Base-by-base conservation (phyloP, 1,140 invertebrate species). In the Drosophila novamexicana region DNA sequence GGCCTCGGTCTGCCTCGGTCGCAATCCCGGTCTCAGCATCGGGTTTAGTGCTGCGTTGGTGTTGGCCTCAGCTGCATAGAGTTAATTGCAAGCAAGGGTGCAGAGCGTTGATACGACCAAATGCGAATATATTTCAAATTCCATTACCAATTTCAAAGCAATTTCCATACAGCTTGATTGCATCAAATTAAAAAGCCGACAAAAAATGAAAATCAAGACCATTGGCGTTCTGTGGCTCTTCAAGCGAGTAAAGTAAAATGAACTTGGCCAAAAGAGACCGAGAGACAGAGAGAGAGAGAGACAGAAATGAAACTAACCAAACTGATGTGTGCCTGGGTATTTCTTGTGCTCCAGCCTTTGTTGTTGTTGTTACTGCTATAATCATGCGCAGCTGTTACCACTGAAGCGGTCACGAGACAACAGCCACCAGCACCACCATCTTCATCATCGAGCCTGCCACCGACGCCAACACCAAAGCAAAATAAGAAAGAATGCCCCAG, bases 81-180 rank as follows among this genome's bases (percentile, higher is more conserved):
- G 58, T 70, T 75, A 74, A 75, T 75, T 77, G 58, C 54, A 47
- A 75, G 50, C 67, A 67, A 65, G 50, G 75, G 67, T 70, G 42
- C 40, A 68, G 72, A 29, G 4, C 53, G 70, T 62, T 53, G 49
- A 54, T 58, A 22, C 53, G 54, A 58, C 54, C 44, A 76, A 68
- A 72, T 71, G 66, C 34, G 72, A 71, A 77, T 73, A 73, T 70
- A 63, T 77, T 69, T 80, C 59, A 79, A 77, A 79, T 74, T 77
- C 75, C 75, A 80, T 78, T 78, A 75, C 70, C 70, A 80, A 80
- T 80, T 78, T 78, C 62, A 70, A 80, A 78, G 77, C 65, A 80
- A 80, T 80, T 77, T 80, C 77, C 77, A 80, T 80, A 80, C 75
- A 62, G 71, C 71, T 72, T 80, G 70, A 80, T 80, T 80, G 75